Evolutionary conservation across 1,140 invertebrate genomes (phyloP).

Genomic region (Drosophila willistoni): DNA sequence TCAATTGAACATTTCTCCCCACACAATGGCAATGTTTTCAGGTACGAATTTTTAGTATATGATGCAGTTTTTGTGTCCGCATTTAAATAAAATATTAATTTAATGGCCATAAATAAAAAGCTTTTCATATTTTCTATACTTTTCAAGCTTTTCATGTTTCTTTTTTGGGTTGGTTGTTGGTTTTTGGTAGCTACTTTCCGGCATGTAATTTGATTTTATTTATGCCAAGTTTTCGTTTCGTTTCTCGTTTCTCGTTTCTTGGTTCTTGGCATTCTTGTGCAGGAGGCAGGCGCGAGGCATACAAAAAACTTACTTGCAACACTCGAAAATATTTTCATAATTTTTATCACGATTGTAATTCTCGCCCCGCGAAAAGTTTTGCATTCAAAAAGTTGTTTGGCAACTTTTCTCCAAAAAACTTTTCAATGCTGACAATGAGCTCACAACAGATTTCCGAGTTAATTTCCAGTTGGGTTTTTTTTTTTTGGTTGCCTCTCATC

Average conservation of each 20-base stretch:
- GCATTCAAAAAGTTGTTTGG: constrained; percentile 73
- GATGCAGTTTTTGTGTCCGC: constrained; percentile 26
- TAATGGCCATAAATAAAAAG: constrained; percentile 14
- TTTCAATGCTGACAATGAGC: constrained; percentile 76
- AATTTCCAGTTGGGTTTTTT: constrained; percentile 70
- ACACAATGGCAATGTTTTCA: constrained; percentile 35
- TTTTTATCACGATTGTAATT: constrained; percentile 81
- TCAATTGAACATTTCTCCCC: constrained; percentile 65
- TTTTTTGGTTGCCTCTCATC: constrained; percentile 31
- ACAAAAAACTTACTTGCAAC: constrained; percentile 54
- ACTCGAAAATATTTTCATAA: constrained; percentile 80
- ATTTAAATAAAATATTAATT: constrained; percentile 31
- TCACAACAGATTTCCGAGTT: constrained; percentile 80
- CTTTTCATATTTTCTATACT: constrained; percentile 18
- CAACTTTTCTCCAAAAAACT: constrained; percentile 66
- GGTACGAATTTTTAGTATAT: constrained; percentile 38
- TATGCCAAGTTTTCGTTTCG: constrained; percentile 58
- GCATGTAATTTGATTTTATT: constrained; percentile 34
- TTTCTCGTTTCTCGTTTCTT: background rate
- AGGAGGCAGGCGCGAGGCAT: too few relatives aligned
- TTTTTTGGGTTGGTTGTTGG: background rate
- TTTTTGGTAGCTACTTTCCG: constrained; percentile 29
- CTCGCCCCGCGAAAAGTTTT: constrained; percentile 71
- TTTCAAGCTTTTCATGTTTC: background rate
- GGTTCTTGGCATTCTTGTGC: background rate